Conservation (phyloP, 1,140 invertebrate species). For the Drosophila obscura region DNA sequence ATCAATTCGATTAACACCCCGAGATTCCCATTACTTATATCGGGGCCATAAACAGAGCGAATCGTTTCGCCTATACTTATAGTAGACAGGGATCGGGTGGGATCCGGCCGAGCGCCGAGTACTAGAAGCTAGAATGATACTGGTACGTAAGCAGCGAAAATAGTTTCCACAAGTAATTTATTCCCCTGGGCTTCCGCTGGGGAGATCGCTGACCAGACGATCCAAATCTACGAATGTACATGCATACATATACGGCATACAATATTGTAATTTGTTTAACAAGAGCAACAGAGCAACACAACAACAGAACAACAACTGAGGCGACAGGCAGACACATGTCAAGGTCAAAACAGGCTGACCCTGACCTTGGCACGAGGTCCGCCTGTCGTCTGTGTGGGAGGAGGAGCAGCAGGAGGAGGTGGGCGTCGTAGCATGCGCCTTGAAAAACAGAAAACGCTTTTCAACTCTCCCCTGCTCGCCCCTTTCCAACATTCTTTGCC, state of each 20-base stretch:
- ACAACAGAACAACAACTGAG: slow-evolving; percentile 8
- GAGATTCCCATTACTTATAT: slow-evolving; percentile 22
- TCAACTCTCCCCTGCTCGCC: slow-evolving; percentile 4
- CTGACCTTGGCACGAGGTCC: slow-evolving; percentile 54
- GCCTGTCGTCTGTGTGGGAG: slow-evolving; percentile 5
- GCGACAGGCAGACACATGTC: slow-evolving; percentile 39
- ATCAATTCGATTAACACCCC: slow-evolving; percentile 44
- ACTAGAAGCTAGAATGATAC: slow-evolving; percentile 20
- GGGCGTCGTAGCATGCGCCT: slow-evolving; percentile 15
- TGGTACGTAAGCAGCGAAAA: slow-evolving; percentile 68
- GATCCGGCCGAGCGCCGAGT: slow-evolving; percentile 9
- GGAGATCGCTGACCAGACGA: slow-evolving; percentile 24
- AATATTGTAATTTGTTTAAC: slow-evolving; percentile 77
- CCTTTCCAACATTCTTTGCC: slow-evolving; percentile 15
- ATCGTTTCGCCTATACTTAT: neutral
- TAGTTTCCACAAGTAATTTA: slow-evolving; percentile 46
- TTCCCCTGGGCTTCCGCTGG: neutral
- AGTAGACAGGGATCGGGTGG: slow-evolving; percentile 13
- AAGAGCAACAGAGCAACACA: slow-evolving; percentile 31
- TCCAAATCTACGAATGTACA: slow-evolving; percentile 19
- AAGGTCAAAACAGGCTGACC: slow-evolving; percentile 60
- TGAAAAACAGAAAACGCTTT: slow-evolving; percentile 25
- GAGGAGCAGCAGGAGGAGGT: neutral
- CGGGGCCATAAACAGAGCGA: slow-evolving; percentile 30
- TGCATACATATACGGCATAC: slow-evolving; percentile 27